Evolutionary conservation across 2,113 vertebrate species (phyloP), one percentile per base, ranked within the genome.

Genomic region (Andinoacara biseriatus): DNA sequence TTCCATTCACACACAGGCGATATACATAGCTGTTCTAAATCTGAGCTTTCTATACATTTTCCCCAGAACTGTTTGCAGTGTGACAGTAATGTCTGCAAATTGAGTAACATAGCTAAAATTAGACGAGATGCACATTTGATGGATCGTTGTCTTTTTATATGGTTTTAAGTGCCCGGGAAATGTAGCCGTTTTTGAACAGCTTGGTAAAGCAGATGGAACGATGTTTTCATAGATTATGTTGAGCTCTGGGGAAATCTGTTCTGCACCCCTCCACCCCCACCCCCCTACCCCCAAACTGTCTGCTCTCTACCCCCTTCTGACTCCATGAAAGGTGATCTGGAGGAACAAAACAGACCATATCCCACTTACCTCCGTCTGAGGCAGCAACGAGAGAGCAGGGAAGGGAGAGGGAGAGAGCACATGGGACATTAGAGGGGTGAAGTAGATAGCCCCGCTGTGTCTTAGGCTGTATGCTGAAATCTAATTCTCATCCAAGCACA

Each of bases 281-380:
- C 29, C 31, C 76, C 82, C 83, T 57, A 79, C 76, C 80, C 78
- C 20, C 20, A 18, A 40, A 35, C 81, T 35, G 10, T 60, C 80
- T 40, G 81, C 72, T 86, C 81, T 52, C 82, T 40, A 46, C 85
- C 87, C 88, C 77, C 84, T 77, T 76, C 83, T 82, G 81, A 88
- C 86, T 85, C 59, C 77, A 82, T 86, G 94, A 94, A 94, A 95
- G 89, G 89, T 92, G 94, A 95, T 93, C 88, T 74, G 83, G 67
- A 86, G 81, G 76, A 93, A 91, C 61, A 90, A 90, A 90, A 93
- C 60, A 90, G 86, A 82, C 85, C 74, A 78, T 80, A 85, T 86
- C 82, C 83, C 92, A 95, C 95, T 96, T 95, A 96, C 96, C 95
- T 95, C 96, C 96, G 83, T 96, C 96, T 96, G 94, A 94, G 89